phyloP scores from a whole-genome alignment of 2,797 vertebrate species.

The Leptodactylus fallax region DNA sequence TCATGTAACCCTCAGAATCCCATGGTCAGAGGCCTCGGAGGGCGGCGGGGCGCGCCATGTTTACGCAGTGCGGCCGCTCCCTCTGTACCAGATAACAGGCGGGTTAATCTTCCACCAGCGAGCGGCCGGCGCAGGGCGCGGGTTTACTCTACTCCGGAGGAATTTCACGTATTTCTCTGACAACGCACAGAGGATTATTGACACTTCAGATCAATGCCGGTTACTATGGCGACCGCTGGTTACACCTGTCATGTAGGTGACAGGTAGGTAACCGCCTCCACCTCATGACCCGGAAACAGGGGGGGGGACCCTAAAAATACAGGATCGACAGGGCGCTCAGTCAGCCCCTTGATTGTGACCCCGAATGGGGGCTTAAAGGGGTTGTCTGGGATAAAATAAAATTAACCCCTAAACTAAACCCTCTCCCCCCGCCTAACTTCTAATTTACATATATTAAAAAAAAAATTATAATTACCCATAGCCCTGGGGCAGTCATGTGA shows the following conservation, averaged over 20 bases:
- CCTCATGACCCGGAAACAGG: too few relatives aligned
- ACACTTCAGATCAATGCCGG: neutral
- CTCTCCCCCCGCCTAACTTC: too few relatives aligned
- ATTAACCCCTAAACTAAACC: too few relatives aligned
- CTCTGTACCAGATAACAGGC: constrained; percentile 34
- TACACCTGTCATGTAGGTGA: neutral
- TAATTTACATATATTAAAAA: too few relatives aligned
- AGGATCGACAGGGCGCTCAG: too few relatives aligned
- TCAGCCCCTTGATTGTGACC: too few relatives aligned
- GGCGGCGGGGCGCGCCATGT: neutral
- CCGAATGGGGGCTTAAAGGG: too few relatives aligned
- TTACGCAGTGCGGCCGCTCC: neutral
- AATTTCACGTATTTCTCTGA: constrained; percentile 42
- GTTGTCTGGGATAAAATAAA: too few relatives aligned
- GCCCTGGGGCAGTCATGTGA: too few relatives aligned
- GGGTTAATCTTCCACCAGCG: constrained; percentile 52
- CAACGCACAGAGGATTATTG: constrained; percentile 3
- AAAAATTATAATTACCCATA: too few relatives aligned
- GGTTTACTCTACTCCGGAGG: constrained; percentile 25
- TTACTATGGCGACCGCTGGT: neutral
- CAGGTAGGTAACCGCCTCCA: neutral
- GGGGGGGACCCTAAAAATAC: too few relatives aligned
- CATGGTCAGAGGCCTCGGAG: neutral
- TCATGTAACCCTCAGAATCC: neutral
- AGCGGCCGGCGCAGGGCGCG: neutral